Conservation (phyloP, 2,113 vertebrate genomes). For the Ornithorhynchus anatinus region DNA sequence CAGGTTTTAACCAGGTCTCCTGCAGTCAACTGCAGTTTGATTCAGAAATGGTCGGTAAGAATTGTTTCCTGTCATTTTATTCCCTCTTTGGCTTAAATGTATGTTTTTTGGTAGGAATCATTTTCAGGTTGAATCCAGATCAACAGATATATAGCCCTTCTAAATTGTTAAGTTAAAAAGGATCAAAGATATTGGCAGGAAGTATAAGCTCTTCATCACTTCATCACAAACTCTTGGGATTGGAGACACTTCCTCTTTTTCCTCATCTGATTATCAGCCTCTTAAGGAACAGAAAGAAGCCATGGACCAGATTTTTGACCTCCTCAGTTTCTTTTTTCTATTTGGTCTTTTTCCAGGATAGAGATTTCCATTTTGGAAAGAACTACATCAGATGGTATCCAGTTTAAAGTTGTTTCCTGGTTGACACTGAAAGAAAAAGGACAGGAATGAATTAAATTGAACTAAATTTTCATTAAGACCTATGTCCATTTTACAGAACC, state of each 20-base stretch:
- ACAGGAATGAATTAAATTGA: too few species aligned
- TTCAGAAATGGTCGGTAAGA: too few species aligned
- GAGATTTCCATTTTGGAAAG: not conserved
- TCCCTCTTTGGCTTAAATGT: not conserved
- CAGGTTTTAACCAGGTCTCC: too few species aligned
- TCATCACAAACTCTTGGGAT: not conserved
- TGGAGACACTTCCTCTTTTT: not conserved
- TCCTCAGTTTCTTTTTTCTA: not conserved
- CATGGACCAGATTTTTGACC: not conserved
- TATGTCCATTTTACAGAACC: too few species aligned
- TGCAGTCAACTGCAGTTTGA: too few species aligned
- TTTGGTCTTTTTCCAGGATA: not conserved
- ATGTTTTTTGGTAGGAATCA: not conserved
- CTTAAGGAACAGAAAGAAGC: not conserved
- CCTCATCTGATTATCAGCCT: not conserved
- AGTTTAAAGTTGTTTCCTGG: not conserved
- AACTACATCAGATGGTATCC: not conserved
- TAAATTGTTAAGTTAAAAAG: not conserved
- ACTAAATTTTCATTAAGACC: too few species aligned
- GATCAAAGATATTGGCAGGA: not conserved
- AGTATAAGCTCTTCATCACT: not conserved
- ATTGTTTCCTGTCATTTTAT: too few species aligned
- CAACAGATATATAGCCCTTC: not conserved
- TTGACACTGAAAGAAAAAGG: too few species aligned
- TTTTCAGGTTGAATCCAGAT: not conserved